phyloP scores from a whole-genome alignment of 1,140 invertebrate genomes.

The Ooceraea biroi region DNA sequence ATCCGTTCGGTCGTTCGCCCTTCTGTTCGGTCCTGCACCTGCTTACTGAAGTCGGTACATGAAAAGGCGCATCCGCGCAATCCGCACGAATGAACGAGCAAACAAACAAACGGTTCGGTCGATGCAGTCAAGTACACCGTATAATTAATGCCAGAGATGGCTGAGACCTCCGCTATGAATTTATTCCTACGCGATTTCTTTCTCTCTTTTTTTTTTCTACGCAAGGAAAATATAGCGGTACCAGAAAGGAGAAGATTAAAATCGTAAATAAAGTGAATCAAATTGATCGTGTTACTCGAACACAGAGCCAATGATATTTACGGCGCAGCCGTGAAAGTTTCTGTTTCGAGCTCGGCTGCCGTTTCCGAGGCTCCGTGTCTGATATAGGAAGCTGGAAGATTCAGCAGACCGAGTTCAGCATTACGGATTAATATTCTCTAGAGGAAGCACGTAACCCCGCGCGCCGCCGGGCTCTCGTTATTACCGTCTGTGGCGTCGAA shows the following conservation, averaged over 20 bases:
- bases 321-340: conserved; percentile 37
- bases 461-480: conserved; percentile 69
- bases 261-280: not conserved
- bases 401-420: conserved; percentile 71
- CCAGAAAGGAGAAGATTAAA: not conserved
- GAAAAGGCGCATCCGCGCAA: conserved; percentile 59
- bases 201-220: not conserved
- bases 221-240: not conserved
- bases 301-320: not conserved
- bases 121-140: conserved; percentile 39
- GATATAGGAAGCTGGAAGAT: conserved; percentile 70
- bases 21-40: conserved; percentile 60
- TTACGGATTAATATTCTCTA: conserved; percentile 75
- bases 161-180: not conserved
- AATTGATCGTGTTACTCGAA: not conserved
- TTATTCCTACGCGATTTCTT: not conserved
- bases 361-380: conserved; percentile 45
- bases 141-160: conserved; percentile 17
- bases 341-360: conserved; percentile 17
- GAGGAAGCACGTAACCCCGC: conserved; percentile 72
- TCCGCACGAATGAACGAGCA: conserved; percentile 45
- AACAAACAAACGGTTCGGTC: conserved; percentile 56
- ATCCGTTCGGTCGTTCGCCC: conserved; percentile 59
- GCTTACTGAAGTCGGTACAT: conserved; percentile 46
- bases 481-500: conserved; percentile 72